phyloP scores from a whole-genome alignment of 2,888 invertebrate species.

The Strigamia transsilvanica region DNA sequence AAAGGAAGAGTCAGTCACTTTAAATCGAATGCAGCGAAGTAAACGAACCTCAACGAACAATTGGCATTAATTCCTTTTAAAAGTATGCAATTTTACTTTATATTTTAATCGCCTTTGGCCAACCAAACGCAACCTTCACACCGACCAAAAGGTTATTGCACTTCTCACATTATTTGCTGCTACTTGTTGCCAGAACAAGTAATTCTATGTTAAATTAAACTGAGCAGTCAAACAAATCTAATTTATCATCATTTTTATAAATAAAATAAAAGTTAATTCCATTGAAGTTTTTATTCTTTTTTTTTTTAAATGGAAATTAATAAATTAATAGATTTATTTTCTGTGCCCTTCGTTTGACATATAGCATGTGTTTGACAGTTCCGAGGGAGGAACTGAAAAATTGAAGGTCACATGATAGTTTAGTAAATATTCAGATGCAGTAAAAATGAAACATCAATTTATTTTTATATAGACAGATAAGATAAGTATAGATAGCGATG shows the following conservation, averaged over 20 bases:
- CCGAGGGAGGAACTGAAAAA: constrained; percentile 6
- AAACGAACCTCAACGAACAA: constrained; percentile 32
- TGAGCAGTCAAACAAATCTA: constrained; percentile 14
- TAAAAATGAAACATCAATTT: neutral
- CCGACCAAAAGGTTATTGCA: constrained; percentile 31
- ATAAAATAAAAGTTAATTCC: neutral
- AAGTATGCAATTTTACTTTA: constrained; percentile 18
- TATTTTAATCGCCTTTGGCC: constrained; percentile 23
- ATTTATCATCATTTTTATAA: neutral
- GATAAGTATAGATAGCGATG: neutral
- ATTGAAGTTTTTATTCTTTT: neutral
- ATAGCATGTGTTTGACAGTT: constrained; percentile 37
- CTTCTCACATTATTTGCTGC: constrained; percentile 33
- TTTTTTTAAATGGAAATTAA: too few species aligned
- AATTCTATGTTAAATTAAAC: neutral
- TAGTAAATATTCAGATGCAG: constrained; percentile 5
- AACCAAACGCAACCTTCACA: constrained; percentile 39
- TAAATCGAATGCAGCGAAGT: neutral
- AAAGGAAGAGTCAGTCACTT: neutral
- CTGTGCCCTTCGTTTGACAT: constrained; percentile 13
- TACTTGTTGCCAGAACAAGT: constrained; percentile 40
- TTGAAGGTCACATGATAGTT: constrained; percentile 33
- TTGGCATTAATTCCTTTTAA: constrained; percentile 26
- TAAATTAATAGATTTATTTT: neutral
- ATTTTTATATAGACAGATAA: neutral